Evolutionary conservation across 2,797 vertebrate species (phyloP), one percentile per base, ranked within the genome.

Genomic region (Xyrichtys novacula): DNA sequence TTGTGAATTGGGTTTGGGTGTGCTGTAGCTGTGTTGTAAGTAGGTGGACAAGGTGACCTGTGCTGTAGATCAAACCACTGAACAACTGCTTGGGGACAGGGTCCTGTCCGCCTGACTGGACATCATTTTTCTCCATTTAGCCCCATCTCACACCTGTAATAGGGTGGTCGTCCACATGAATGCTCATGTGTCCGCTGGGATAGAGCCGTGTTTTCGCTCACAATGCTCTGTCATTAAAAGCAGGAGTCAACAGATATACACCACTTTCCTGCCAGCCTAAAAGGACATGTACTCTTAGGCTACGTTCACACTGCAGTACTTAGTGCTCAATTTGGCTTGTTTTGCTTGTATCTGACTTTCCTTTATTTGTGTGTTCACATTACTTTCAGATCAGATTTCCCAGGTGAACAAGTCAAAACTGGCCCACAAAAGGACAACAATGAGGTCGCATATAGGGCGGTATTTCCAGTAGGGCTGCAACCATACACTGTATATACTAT

Each of bases 121-220:
- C 76, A 84, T 88, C 84, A 88, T 92, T 90, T 92, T 91, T 92
- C 90, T 90, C 89, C 85, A 87, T 91, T 90, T 88, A 90, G 86
- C 85, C 71, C 75, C 74, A 84, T 89, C 90, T 85, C 79, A 78
- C 90, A 89, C 89, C 88, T 92, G 85, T 89, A 89, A 92, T 89
- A 84, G 88, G 78, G 74, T 75, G 65, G 76, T 84, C 70, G 85
- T 92, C 79, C 87, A 89, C 88, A 83, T 88, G 83, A 88, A 81
- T 71, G 88, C 84, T 81, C 72, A 58, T 38, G 9, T 77, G 62
- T 83, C 78, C 64, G 0, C 54, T 44, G 85, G 82, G 86, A 91
- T 73, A 29, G 55, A 70, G 74, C 48, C 48, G 29, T 81, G 72
- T 79, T 87, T 80, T 85, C 38, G 6, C 73, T 81, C 39, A 29